Conservation (phyloP, 2,797 vertebrate genomes). For the Fistularia tabacaria region DNA sequence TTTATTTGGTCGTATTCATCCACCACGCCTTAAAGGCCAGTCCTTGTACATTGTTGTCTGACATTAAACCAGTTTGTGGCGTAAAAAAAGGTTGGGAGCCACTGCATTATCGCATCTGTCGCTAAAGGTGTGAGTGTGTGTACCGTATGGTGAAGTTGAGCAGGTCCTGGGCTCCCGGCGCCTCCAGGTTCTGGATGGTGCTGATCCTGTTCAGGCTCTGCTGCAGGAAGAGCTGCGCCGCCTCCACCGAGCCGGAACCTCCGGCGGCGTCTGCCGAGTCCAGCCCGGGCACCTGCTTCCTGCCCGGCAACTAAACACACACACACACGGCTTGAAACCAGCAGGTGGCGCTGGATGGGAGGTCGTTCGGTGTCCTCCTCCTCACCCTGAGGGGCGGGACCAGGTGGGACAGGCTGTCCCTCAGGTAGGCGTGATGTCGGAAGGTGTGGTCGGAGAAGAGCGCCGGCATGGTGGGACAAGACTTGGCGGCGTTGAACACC, state of each 20-base stretch:
- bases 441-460: constrained; percentile 97
- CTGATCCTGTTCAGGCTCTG: constrained; percentile 89
- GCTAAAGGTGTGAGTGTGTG: background rate
- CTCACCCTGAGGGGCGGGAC: constrained; percentile 89
- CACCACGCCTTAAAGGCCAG: too few species aligned
- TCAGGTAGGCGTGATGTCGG: constrained; percentile 92
- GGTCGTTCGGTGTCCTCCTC: background rate
- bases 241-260: constrained; percentile 76
- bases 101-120: too few species aligned
- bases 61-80: too few species aligned
- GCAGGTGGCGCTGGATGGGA: background rate
- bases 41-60: too few species aligned
- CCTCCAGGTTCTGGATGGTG: constrained; percentile 88
- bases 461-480: constrained; percentile 93
- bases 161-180: constrained; percentile 87
- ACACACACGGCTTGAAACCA: background rate
- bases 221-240: constrained; percentile 90
- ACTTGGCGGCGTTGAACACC: constrained; percentile 94
- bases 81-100: too few species aligned
- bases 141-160: constrained; percentile 94
- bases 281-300: constrained; percentile 78
- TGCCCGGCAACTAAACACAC: constrained; percentile 81
- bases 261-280: constrained; percentile 45
- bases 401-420: constrained; percentile 95
- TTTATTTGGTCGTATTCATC: too few species aligned